phyloP scores from a whole-genome alignment of 2,797 vertebrate species.

The Macropus fuliginosus region DNA sequence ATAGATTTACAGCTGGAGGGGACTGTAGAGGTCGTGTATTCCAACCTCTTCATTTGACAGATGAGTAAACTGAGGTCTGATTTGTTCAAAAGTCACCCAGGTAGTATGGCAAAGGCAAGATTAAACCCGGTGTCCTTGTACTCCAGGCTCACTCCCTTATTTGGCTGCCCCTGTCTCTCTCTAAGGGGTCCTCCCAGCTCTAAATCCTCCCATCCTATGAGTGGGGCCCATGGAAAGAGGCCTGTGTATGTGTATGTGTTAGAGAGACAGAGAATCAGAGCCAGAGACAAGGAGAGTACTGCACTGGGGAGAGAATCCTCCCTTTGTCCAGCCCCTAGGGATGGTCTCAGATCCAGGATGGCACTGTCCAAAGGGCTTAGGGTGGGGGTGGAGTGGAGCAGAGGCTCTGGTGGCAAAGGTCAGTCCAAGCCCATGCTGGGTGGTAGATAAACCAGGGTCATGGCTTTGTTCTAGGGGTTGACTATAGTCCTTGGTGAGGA shows the following conservation, averaged over 20 bases:
- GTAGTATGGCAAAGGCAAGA: not conserved
- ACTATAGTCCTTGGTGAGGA: constrained; percentile 34
- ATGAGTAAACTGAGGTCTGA: not conserved
- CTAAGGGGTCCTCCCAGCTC: not conserved
- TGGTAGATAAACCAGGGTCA: not conserved
- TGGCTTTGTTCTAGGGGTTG: not conserved
- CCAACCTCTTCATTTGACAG: not conserved
- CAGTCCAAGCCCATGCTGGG: not conserved
- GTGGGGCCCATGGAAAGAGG: not conserved
- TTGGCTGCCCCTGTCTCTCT: not conserved
- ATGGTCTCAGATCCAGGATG: not conserved
- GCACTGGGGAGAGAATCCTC: not conserved
- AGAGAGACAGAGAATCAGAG: not conserved
- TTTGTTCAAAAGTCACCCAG: not conserved
- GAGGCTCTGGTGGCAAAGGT: not conserved
- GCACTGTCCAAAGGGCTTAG: not conserved
- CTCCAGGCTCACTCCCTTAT: not conserved
- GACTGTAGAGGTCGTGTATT: not conserved
- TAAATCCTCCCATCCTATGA: not conserved
- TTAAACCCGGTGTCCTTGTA: not conserved
- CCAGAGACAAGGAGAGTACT: not conserved
- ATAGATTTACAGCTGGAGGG: not conserved
- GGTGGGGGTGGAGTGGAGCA: not conserved
- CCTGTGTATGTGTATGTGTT: not conserved
- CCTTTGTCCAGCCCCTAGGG: not conserved